A percentile compares a stretch with the other conserved stretches of the same genome.
These are phyloP conservation scores for Megalurothrips usitatus DNA, from an alignment of 2,888 invertebrate species.

Conservation along the genomic window DNA sequence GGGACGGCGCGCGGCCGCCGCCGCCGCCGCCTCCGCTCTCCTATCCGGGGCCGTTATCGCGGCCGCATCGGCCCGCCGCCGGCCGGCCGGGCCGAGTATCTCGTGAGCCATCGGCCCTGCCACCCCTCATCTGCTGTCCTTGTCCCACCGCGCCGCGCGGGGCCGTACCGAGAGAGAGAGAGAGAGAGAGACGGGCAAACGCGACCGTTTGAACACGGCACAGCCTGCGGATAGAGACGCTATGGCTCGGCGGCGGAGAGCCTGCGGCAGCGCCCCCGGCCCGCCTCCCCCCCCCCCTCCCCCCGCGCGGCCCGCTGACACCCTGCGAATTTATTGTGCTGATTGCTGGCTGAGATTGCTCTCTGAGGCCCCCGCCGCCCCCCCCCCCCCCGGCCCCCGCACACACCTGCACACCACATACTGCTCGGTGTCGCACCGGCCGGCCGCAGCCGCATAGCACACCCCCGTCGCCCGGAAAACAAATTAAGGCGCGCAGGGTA, in stretches of 20 bases:
- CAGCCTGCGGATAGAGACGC: neutral
- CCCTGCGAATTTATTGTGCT: slow-evolving; percentile 22
- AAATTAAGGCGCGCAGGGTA: no score
- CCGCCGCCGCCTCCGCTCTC: neutral
- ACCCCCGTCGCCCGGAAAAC: neutral
- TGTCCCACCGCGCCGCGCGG: no score
- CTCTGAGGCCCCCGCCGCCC: neutral
- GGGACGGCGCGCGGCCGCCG: neutral
- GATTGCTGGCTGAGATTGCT: neutral
- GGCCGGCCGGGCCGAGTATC: neutral
- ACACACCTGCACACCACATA: neutral
- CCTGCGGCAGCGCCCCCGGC: neutral
- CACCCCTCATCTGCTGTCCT: no score
- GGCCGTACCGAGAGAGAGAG: no score
- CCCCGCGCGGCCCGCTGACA: neutral
- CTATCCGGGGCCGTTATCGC: neutral
- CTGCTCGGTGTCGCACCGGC: neutral
- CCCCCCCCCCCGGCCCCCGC: no score
- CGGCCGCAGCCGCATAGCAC: neutral
- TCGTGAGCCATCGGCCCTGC: no score
- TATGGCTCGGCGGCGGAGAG: neutral
- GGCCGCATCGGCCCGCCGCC: neutral
- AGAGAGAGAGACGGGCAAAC: no score
- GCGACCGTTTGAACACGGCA: neutral
- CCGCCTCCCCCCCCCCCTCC: neutral